phyloP scores from a whole-genome alignment of 2,113 vertebrate species.

The Heloderma charlesbogerti region DNA sequence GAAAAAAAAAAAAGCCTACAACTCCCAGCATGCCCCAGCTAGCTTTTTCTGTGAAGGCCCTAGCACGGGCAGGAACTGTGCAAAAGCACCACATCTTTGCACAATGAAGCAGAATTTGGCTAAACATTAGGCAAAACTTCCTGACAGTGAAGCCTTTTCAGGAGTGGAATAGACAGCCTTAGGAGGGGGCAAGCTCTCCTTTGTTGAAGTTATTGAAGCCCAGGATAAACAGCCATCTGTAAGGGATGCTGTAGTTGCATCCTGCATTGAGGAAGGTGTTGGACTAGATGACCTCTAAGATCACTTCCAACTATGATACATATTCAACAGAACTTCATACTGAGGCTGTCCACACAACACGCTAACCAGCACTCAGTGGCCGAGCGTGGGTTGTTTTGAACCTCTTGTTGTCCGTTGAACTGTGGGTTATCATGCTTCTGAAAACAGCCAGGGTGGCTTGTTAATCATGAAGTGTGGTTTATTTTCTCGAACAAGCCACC shows the following conservation, averaged over 20 bases:
- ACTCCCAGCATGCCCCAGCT: too few species aligned
- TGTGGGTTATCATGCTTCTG: too few species aligned
- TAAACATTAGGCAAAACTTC: not conserved
- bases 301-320: not conserved
- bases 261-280: not conserved
- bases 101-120: not conserved
- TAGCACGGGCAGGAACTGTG: not conserved
- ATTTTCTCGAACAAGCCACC: too few species aligned
- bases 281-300: not conserved
- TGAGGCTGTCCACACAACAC: too few species aligned
- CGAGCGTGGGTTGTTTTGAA: too few species aligned
- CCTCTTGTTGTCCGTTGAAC: too few species aligned
- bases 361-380: too few species aligned
- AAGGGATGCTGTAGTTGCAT: not conserved
- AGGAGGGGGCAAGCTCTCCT: not conserved
- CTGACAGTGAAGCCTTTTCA: not conserved
- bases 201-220: not conserved
- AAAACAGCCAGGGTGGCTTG: too few species aligned
- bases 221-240: not conserved
- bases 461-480: too few species aligned
- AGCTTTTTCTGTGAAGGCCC: too few species aligned
- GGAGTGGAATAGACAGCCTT: not conserved
- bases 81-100: not conserved
- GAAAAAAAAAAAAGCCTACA: too few species aligned
- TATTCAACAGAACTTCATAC: not conserved